These are phyloP conservation scores for Pangasius djambal DNA, from an alignment of 2,797 vertebrate species.

Conservation along the genomic window DNA sequence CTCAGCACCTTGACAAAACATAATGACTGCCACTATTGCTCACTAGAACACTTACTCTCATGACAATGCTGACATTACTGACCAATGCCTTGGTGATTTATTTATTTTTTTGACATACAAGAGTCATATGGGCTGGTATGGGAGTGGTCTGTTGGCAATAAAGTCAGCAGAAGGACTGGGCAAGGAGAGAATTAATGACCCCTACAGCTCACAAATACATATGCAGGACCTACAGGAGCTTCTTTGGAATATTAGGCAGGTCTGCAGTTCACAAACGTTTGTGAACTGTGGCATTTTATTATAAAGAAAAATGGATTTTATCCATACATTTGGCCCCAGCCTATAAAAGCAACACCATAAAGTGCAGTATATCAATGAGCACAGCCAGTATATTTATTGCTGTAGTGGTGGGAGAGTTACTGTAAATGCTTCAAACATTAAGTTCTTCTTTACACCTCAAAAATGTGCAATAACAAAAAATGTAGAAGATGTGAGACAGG, in stretches of 20 bases:
- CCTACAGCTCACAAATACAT: not conserved
- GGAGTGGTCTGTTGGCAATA: not conserved
- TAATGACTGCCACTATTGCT: constrained; percentile 41
- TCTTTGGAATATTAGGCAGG: not conserved
- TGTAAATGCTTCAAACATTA: not conserved
- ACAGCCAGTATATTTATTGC: not conserved
- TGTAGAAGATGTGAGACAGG: constrained; percentile 26
- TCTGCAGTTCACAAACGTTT: not conserved
- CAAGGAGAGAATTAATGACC: not conserved
- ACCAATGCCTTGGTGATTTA: not conserved
- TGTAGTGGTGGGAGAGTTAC: not conserved
- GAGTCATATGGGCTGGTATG: not conserved
- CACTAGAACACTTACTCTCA: constrained; percentile 18
- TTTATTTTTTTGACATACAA: not conserved
- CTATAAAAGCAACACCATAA: not conserved
- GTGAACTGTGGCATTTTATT: not conserved
- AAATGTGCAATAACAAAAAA: not conserved
- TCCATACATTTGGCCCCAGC: not conserved
- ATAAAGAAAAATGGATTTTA: not conserved
- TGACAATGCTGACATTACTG: not conserved
- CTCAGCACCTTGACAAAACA: constrained; percentile 41
- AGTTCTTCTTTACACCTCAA: not conserved
- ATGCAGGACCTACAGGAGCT: not conserved
- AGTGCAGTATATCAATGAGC: not conserved
- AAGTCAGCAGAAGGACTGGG: not conserved